Conservation (phyloP, 2,113 vertebrate species). For the Fregata magnificens region DNA sequence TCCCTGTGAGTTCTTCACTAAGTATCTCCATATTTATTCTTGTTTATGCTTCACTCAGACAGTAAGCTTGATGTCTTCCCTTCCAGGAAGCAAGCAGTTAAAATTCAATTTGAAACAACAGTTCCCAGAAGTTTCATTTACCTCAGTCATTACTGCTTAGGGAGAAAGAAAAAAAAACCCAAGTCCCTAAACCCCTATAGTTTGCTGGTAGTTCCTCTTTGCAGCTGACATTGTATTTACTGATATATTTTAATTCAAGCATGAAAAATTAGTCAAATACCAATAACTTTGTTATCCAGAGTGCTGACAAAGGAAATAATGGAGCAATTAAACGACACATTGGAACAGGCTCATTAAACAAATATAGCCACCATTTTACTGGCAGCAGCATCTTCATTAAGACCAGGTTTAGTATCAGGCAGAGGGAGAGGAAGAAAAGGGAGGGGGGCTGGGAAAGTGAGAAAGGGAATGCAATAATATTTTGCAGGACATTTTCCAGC, state of each 20-base stretch:
- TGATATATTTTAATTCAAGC: constrained; percentile 26
- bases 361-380: neutral
- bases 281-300: constrained; percentile 32
- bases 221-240: constrained; percentile 11
- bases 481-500: neutral
- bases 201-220: neutral
- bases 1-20: neutral
- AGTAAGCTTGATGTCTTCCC: neutral
- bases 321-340: neutral
- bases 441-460: neutral
- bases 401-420: neutral
- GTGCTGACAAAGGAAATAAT: neutral
- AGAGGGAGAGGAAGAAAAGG: neutral
- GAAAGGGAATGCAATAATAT: neutral
- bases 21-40: neutral
- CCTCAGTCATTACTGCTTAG: constrained; percentile 29
- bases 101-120: constrained; percentile 12
- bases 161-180: neutral
- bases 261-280: constrained; percentile 28
- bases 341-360: neutral
- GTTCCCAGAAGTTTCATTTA: constrained; percentile 33
- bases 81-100: constrained; percentile 22
- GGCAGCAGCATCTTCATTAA: neutral
- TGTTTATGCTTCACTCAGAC: neutral
- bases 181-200: neutral